A percentile compares a stretch with the other conserved stretches of the same genome.
Evolutionary conservation across 2,888 invertebrate species (phyloP).

Genomic region (Drosophila lacicola): DNA sequence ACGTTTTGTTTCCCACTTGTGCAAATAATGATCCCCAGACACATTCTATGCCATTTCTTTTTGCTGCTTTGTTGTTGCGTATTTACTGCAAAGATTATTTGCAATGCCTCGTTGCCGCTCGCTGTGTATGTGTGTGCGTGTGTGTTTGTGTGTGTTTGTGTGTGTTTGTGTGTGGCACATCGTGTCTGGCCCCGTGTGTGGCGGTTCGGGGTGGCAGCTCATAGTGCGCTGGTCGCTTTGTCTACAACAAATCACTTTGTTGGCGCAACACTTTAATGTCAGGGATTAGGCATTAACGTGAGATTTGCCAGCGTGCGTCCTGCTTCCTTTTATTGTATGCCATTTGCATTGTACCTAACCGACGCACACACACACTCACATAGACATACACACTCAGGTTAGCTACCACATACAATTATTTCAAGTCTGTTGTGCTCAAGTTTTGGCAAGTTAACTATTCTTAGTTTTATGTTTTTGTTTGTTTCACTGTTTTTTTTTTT

Average conservation of each 20-base stretch:
- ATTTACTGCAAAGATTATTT: conserved; percentile 81
- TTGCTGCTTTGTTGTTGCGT: conserved; percentile 53
- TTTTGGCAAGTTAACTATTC: conserved; percentile 10
- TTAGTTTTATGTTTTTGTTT: conserved; percentile 6
- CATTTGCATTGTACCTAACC: conserved; percentile 55
- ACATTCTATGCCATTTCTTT: conserved; percentile 58
- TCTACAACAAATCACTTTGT: conserved; percentile 79
- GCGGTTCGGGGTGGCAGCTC: conserved; percentile 19
- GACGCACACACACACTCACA: conserved; percentile 8
- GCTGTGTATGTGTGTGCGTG: neutral
- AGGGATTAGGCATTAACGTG: conserved; percentile 79
- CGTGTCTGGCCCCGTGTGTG: too few species aligned
- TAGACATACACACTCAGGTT: neutral
- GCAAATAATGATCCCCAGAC: conserved; percentile 82
- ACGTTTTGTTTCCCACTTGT: conserved; percentile 79
- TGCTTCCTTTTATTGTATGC: conserved; percentile 44
- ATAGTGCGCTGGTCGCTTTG: conserved; percentile 69
- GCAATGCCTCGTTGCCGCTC: conserved; percentile 66
- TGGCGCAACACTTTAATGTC: conserved; percentile 80
- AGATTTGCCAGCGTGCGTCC: conserved; percentile 62
- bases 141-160: neutral
- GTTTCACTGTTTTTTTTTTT: conserved; percentile 8
- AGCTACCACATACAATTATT: conserved; percentile 41
- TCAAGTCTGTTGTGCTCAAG: conserved; percentile 33
- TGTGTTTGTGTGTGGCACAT: conserved; percentile 1